Evolutionary conservation across 2,797 vertebrate species (phyloP), one percentile per base, ranked within the genome.

Genomic region (Peromyscus eremicus): DNA sequence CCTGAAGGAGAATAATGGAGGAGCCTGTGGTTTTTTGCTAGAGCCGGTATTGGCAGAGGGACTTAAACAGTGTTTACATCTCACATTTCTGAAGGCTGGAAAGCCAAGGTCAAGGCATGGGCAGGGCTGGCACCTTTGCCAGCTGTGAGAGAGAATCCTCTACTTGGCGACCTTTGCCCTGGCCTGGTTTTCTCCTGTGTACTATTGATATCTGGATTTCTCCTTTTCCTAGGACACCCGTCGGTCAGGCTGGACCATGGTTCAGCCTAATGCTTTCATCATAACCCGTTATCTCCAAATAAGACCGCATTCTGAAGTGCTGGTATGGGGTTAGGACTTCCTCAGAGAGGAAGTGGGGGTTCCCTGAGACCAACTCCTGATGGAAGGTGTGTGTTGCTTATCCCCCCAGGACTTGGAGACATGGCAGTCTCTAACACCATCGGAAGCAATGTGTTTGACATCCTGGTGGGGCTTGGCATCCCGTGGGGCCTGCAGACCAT

Each of bases 361-460:
- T 49, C 37, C 32, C 2, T 6, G 3, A 8, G 40, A 64, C 89
- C 12, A 49, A n/a, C 84, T 34, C 12, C 57, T 95, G 79, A 62
- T 83, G 92, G 96, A n/a, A 27, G 86, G 75, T 84, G 29, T 3
- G 0, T 84, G 37, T 46, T 25, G 17, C 0, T 37, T 85, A 75
- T 91, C 52, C 49, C 94, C 82, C 92, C 96, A 98, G 99, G 99
- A 89, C 99, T 99, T 0, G 99, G 99, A 27, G 99, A 99, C 98
- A 99, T 99, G 99, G 99, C 99, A 0, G 99, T 99, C 62, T 99
- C 99, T 60, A 99, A 99, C 97, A 99, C 99, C 64, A 99, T 99
- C 11, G 99, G 99, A 96, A 99, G 99, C 97, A 99, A 99, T 3
- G 99, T 99, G 81, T 99, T 99, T 98, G 99, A 99, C 97, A 99